Evolutionary conservation across 2,888 invertebrate species (phyloP).

Genomic region (Ornithoptera priamus): DNA sequence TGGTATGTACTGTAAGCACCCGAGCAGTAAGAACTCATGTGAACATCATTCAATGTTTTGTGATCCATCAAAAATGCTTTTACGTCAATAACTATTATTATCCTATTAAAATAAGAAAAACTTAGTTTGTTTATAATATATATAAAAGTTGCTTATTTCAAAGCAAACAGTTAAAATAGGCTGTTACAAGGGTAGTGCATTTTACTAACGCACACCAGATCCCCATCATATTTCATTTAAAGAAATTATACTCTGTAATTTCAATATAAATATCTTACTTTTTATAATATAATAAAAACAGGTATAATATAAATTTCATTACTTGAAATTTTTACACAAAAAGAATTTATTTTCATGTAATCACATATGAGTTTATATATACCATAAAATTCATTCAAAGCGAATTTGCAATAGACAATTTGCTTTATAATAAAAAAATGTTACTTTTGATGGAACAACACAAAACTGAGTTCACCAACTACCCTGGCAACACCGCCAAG

Average conservation of each 20-base stretch:
- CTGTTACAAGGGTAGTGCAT: too few relatives aligned
- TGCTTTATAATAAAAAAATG: background rate
- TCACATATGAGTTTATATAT: background rate
- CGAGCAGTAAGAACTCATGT: constrained; percentile 24
- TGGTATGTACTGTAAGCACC: constrained; percentile 23
- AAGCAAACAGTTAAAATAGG: too few relatives aligned
- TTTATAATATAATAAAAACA: too few relatives aligned
- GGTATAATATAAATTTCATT: background rate
- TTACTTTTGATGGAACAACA: constrained; percentile 11
- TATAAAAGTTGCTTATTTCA: too few relatives aligned
- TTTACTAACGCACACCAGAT: too few relatives aligned
- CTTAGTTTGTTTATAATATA: too few relatives aligned
- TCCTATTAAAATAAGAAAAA: too few relatives aligned
- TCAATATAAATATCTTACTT: too few relatives aligned
- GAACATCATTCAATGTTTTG: constrained; percentile 14
- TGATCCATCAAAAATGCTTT: constrained; percentile 15
- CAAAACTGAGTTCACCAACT: constrained; percentile 8
- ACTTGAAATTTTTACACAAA: background rate
- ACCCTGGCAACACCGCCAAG: background rate
- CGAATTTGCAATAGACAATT: background rate
- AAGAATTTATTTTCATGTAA: background rate
- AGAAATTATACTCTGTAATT: too few relatives aligned
- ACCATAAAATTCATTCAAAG: background rate
- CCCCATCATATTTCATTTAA: too few relatives aligned
- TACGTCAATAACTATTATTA: background rate